Conservation (phyloP, 2,888 invertebrate genomes). For the Yponomeuta cagnagella region DNA sequence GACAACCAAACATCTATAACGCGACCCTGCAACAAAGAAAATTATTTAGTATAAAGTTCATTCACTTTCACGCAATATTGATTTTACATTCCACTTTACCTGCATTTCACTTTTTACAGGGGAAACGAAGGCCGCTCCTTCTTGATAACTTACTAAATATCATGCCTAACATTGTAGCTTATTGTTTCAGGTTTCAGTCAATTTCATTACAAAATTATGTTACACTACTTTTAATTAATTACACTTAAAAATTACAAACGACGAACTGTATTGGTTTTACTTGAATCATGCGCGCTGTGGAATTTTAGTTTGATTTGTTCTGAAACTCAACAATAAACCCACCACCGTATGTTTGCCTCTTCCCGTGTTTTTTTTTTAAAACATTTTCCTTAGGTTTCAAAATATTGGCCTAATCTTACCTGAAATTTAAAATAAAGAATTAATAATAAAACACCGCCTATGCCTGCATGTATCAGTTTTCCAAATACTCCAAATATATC, state of each 20-base stretch:
- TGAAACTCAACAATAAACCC: slow-evolving; percentile 21
- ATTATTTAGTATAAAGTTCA: slow-evolving; percentile 10
- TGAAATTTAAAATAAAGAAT: too few relatives aligned
- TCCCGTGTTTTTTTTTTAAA: too few relatives aligned
- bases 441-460: too few relatives aligned
- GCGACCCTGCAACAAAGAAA: slow-evolving; percentile 56
- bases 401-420: too few relatives aligned
- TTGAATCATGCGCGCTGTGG: slow-evolving; percentile 41
- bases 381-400: too few relatives aligned
- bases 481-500: too few relatives aligned
- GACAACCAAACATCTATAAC: slow-evolving; percentile 73
- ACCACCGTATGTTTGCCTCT: too few relatives aligned
- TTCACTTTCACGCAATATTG: slow-evolving; percentile 22
- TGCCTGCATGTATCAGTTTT: too few relatives aligned
- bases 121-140: slow-evolving; percentile 51
- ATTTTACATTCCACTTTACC: slow-evolving; percentile 41
- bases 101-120: slow-evolving; percentile 66
- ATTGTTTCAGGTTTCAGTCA: slow-evolving; percentile 33
- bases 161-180: slow-evolving; percentile 54
- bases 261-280: slow-evolving; percentile 22
- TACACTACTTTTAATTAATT: neutral
- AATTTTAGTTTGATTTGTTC: slow-evolving; percentile 18
- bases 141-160: slow-evolving; percentile 43
- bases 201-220: slow-evolving; percentile 30
- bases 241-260: slow-evolving; percentile 25